Percentiles rank a stretch among this genome's conserved stretches.
Conservation (phyloP, 2,113 vertebrate species). For the Varanus salvator region DNA sequence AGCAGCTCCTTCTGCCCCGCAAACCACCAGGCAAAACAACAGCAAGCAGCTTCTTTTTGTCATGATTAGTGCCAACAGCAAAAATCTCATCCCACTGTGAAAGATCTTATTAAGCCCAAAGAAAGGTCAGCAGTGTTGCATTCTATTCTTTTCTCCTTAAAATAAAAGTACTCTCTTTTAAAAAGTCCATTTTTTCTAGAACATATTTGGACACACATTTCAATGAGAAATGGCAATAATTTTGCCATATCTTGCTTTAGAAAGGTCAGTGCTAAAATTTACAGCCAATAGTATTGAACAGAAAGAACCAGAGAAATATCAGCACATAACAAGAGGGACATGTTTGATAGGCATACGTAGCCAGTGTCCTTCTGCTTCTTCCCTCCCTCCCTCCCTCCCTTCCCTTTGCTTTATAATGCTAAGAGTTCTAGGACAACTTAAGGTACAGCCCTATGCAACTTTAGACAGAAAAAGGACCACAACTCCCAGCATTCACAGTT, state of each 20-base stretch:
- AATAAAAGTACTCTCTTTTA: not conserved
- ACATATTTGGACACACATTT: slow-evolving; percentile 51
- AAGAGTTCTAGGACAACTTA: not conserved
- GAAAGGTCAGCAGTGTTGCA: slow-evolving; percentile 74
- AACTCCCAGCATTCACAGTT: too few relatives aligned
- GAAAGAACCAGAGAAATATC: slow-evolving; percentile 42
- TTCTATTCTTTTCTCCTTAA: slow-evolving; percentile 52
- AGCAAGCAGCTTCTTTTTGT: slow-evolving; percentile 14
- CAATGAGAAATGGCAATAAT: slow-evolving; percentile 63
- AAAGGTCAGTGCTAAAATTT: slow-evolving; percentile 64
- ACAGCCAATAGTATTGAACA: slow-evolving; percentile 44
- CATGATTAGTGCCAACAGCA: not conserved
- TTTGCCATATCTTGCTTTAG: slow-evolving; percentile 41
- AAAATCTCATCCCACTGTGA: slow-evolving; percentile 32
- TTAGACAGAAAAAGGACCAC: too few relatives aligned
- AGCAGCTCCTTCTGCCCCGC: too few relatives aligned
- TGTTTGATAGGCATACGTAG: slow-evolving; percentile 42
- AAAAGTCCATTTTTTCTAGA: slow-evolving; percentile 44
- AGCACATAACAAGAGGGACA: slow-evolving; percentile 48
- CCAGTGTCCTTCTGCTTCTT: not conserved
- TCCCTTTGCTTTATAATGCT: not conserved
- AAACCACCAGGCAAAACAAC: not conserved
- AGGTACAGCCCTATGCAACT: too few relatives aligned
- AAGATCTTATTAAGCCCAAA: slow-evolving; percentile 53
- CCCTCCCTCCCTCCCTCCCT: not conserved